Evolutionary conservation across 1,140 invertebrate genomes (phyloP).

Genomic region (Adelges cooleyi): DNA sequence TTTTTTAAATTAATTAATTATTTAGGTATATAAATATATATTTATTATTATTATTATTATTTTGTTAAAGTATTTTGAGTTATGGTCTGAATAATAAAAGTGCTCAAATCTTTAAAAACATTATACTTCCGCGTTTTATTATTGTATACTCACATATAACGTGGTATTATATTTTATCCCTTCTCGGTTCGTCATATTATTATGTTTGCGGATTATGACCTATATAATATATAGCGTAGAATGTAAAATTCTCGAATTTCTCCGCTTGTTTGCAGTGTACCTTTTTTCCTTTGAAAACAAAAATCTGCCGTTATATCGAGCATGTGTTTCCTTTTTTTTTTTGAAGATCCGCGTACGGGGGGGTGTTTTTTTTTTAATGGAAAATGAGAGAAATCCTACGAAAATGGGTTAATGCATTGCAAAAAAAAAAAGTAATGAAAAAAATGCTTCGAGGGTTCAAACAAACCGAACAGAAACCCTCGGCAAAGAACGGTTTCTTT

Average conservation of each 20-base stretch:
- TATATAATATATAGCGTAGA: too few relatives aligned
- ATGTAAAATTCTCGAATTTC: slow-evolving; percentile 13
- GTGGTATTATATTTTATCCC: too few relatives aligned
- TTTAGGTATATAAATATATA: background rate
- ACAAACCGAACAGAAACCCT: slow-evolving; percentile 13
- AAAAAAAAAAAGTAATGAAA: slow-evolving; percentile 6
- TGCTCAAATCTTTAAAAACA: slow-evolving; percentile 25
- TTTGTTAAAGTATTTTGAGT: slow-evolving; percentile 25
- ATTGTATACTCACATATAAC: too few relatives aligned
- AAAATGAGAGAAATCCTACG: slow-evolving; percentile 21
- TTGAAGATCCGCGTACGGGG: background rate
- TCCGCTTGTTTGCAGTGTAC: background rate
- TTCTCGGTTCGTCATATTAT: too few relatives aligned
- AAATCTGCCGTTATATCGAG: slow-evolving; percentile 19
- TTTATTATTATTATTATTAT: background rate
- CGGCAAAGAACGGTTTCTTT: slow-evolving; percentile 21
- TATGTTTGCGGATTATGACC: too few relatives aligned
- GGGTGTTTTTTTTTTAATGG: slow-evolving; percentile 20
- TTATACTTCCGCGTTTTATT: too few relatives aligned
- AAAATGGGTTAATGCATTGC: slow-evolving; percentile 28
- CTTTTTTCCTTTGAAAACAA: background rate
- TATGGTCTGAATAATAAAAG: slow-evolving; percentile 28
- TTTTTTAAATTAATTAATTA: background rate
- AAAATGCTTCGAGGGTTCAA: slow-evolving; percentile 10
- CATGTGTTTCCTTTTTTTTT: slow-evolving; percentile 20